Conservation (phyloP, 2,888 invertebrate genomes). For the Vesta saturnalis region DNA sequence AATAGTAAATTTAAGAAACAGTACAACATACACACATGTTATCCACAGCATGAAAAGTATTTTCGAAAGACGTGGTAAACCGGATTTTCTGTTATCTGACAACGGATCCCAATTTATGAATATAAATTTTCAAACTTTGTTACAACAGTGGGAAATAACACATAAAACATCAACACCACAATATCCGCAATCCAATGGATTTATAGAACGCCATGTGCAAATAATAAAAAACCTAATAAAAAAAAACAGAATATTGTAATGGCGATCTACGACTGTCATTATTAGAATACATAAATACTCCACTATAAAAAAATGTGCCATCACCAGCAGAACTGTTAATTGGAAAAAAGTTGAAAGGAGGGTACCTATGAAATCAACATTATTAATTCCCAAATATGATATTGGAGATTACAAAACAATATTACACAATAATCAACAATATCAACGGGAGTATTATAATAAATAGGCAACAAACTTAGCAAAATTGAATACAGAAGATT, state of each 20-base stretch:
- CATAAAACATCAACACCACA: neutral
- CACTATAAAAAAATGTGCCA: neutral
- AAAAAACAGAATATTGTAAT: neutral
- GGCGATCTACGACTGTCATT: neutral
- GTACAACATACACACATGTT: neutral
- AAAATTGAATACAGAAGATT: neutral
- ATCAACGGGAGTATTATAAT: too few species aligned
- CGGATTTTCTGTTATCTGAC: slow-evolving; percentile 2
- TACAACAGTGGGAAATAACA: neutral
- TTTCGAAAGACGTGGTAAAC: neutral
- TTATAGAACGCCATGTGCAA: neutral
- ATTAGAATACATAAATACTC: neutral
- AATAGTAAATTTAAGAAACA: slow-evolving; percentile 1
- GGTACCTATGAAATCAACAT: neutral
- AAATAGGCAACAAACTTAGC: too few species aligned
- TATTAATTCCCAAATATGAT: neutral
- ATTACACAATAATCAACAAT: too few species aligned
- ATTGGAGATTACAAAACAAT: neutral
- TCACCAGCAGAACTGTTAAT: neutral
- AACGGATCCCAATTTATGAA: neutral
- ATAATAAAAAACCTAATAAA: too few species aligned
- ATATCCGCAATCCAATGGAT: neutral
- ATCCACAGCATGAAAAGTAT: neutral
- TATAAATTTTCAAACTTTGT: neutral
- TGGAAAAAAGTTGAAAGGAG: neutral